phyloP scores from a whole-genome alignment of 2,113 vertebrate genomes.

The sheep (Ovis aries) region ARS-UI_Ramb_v3.0 NC_056056.1:179404001-179404500 shows the following conservation, averaged over 20 bases:
- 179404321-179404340: fast-evolving
- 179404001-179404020: fast-evolving
- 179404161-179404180: fast-evolving
- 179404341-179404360: neutral
- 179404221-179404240: fast-evolving
- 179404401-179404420: neutral
- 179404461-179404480: neutral
- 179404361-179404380: neutral
- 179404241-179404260: neutral
- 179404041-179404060: neutral
- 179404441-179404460: fast-evolving
- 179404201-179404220: neutral
- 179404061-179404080: too few relatives aligned
- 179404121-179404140: neutral
- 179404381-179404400: neutral
- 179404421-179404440: neutral
- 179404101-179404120: neutral
- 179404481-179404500: neutral
- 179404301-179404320: neutral
- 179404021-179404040: neutral
- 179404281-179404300: fast-evolving
- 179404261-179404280: neutral
- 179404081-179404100: too few relatives aligned
- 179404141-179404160: neutral
- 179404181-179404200: neutral